These are phyloP conservation scores for Lacanobia oleracea DNA, from an alignment of 2,888 invertebrate genomes.

Conservation along the genomic window DNA sequence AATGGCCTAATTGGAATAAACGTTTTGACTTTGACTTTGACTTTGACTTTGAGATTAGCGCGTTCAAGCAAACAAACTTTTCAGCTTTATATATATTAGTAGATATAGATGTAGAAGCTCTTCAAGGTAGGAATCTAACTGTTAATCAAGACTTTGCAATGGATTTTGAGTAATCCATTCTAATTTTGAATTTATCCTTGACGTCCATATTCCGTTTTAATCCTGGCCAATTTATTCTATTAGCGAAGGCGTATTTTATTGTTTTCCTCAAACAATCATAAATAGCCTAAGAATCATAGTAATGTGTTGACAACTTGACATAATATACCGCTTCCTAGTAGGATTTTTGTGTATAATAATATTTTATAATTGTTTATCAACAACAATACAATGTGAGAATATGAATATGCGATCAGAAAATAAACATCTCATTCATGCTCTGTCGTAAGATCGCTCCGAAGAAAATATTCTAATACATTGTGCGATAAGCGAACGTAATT, in stretches of 20 bases:
- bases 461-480: slow-evolving; percentile 79
- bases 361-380: not conserved
- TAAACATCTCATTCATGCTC: slow-evolving; percentile 67
- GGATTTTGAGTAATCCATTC: slow-evolving; percentile 1
- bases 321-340: not conserved
- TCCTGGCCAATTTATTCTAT: slow-evolving; percentile 32
- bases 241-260: slow-evolving; percentile 49
- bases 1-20: no score
- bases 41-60: no score
- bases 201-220: slow-evolving; percentile 14
- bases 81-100: no score
- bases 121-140: not conserved
- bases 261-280: slow-evolving; percentile 33
- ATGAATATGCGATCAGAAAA: slow-evolving; percentile 32
- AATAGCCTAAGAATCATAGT: not conserved
- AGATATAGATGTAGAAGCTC: no score
- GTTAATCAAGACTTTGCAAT: not conserved
- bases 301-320: slow-evolving; percentile 4
- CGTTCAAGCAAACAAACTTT: no score
- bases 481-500: slow-evolving; percentile 81
- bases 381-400: slow-evolving; percentile 9
- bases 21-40: no score
- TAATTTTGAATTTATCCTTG: slow-evolving; percentile 27
- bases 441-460: slow-evolving; percentile 73
- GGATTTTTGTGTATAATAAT: not conserved